Evolutionary conservation across 1,140 invertebrate species (phyloP).

Genomic region (Heliconius eleuchia): DNA sequence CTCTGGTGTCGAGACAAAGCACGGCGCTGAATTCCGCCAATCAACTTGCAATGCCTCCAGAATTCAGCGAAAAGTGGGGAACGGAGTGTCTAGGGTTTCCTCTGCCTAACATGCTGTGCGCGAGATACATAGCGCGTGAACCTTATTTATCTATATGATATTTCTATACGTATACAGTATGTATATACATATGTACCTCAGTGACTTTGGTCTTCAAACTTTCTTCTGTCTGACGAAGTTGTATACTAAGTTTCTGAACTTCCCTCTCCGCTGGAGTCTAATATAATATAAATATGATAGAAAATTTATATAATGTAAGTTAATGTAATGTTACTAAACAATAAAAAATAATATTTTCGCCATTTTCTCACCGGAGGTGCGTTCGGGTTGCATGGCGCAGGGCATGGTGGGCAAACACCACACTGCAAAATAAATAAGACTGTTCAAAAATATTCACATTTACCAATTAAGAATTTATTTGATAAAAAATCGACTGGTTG

Average conservation of each 20-base stretch:
- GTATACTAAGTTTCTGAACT: slow-evolving; percentile 63
- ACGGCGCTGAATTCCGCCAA: no score
- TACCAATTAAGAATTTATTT: no score
- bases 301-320: neutral
- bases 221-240: slow-evolving; percentile 67
- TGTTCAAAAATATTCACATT: no score
- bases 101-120: no score
- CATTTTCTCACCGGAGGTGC: slow-evolving; percentile 58
- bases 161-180: neutral
- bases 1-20: no score
- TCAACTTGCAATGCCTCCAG: no score
- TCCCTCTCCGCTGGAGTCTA: slow-evolving; percentile 72
- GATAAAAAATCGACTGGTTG: no score
- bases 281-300: neutral
- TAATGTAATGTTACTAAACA: neutral
- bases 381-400: slow-evolving; percentile 67
- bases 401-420: slow-evolving; percentile 68
- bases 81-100: no score
- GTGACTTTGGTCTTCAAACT: slow-evolving; percentile 73
- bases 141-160: no score
- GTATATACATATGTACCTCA: slow-evolving; percentile 48
- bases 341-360: neutral
- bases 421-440: slow-evolving; percentile 53
- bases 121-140: no score
- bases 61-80: no score